Conservation (phyloP, 2,113 vertebrate species). For the Sylvilagus bachmani region DNA sequence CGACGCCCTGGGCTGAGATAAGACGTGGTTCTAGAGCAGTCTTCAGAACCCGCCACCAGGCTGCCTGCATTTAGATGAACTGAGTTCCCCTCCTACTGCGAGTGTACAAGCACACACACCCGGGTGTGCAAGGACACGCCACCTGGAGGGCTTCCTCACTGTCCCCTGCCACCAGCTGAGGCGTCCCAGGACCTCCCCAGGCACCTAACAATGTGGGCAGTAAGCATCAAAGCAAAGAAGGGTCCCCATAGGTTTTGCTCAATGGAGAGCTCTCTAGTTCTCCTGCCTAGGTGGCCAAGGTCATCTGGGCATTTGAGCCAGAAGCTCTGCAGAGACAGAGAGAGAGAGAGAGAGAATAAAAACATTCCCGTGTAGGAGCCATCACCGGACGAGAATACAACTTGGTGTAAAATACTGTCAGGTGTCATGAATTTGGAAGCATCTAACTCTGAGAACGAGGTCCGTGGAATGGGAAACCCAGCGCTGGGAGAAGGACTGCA, state of each 20-base stretch:
- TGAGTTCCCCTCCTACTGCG: not conserved
- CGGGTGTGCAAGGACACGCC: fast-evolving
- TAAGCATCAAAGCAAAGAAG: not conserved
- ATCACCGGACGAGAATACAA: not conserved
- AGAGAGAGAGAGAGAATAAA: not conserved
- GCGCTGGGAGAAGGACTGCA: not conserved
- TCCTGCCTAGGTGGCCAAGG: not conserved
- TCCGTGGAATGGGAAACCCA: not conserved
- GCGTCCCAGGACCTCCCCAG: not conserved
- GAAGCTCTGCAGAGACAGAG: no score
- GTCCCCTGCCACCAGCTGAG: not conserved
- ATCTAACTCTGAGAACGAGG: not conserved
- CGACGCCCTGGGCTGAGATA: not conserved
- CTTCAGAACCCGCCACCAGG: not conserved
- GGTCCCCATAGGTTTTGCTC: not conserved
- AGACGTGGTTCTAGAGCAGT: not conserved
- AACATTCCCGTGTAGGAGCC: fast-evolving
- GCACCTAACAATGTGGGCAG: not conserved
- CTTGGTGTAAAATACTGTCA: not conserved
- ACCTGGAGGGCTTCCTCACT: fast-evolving
- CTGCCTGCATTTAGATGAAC: not conserved
- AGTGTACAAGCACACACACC: fast-evolving
- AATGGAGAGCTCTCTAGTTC: not conserved
- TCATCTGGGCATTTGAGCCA: not conserved
- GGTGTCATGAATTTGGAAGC: not conserved